phyloP scores from a whole-genome alignment of 2,888 invertebrate genomes.

The Sepiola atlantica region DNA sequence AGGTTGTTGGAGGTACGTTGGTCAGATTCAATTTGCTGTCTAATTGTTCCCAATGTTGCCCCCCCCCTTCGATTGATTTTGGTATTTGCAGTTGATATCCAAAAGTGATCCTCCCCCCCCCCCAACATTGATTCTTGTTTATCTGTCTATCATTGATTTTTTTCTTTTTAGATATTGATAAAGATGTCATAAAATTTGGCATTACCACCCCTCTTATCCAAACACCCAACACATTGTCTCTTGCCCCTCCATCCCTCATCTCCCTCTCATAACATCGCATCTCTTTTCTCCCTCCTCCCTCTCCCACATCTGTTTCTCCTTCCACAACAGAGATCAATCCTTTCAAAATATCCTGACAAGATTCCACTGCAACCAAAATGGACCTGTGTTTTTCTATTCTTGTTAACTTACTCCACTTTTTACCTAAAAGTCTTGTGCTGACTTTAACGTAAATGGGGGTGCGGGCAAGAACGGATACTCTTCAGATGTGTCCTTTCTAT shows the following conservation, averaged over 20 bases:
- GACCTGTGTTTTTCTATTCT: not conserved
- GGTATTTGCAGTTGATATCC: conserved; percentile 32
- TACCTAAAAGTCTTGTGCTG: not conserved
- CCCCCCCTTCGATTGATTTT: conserved; percentile 32
- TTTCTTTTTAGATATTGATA: not conserved
- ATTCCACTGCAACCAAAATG: not conserved
- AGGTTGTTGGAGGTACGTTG: too few relatives aligned
- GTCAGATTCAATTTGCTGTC: conserved; percentile 32
- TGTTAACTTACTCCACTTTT: not conserved
- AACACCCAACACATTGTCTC: not conserved
- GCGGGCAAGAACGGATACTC: too few relatives aligned
- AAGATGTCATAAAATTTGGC: not conserved
- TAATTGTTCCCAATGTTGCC: conserved; percentile 8
- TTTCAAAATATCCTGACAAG: not conserved
- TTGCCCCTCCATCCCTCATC: not conserved
- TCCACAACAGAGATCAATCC: not conserved
- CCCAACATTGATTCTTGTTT: not conserved
- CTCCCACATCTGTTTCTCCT: not conserved
- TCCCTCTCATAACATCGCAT: not conserved
- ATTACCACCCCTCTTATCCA: not conserved
- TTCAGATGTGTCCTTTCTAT: too few relatives aligned
- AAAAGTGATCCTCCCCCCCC: not conserved
- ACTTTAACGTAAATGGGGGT: not conserved
- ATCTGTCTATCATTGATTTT: not conserved
- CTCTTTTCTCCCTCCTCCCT: too few relatives aligned